phyloP scores from a whole-genome alignment of 2,113 vertebrate species.

The Monopterus albus region DNA sequence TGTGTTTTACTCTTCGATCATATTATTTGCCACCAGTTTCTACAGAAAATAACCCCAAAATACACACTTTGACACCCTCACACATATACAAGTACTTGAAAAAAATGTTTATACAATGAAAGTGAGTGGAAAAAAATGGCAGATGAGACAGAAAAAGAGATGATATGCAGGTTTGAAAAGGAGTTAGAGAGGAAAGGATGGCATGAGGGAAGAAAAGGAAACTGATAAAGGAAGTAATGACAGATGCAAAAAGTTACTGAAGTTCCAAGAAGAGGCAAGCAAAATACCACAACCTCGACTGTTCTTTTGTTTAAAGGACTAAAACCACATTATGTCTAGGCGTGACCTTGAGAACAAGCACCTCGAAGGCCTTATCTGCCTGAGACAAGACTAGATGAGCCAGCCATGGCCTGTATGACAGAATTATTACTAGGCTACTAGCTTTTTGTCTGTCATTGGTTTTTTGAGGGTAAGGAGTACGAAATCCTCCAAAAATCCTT shows the following conservation, averaged over 20 bases:
- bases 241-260: conserved; percentile 6
- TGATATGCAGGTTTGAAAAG: neutral
- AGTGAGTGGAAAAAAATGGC: neutral
- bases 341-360: conserved; percentile 43
- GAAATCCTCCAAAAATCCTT: conserved; percentile 48
- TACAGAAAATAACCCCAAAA: conserved; percentile 20
- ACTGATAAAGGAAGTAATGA: too few species aligned
- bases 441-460: conserved; percentile 31
- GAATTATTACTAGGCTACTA: conserved; percentile 45
- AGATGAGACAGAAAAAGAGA: conserved; percentile 3
- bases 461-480: conserved; percentile 19
- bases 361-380: conserved; percentile 36
- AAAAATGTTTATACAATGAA: neutral
- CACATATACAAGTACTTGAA: neutral
- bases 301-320: conserved; percentile 38
- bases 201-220: too few species aligned
- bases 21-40: conserved; percentile 33
- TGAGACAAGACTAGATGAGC: conserved; percentile 27
- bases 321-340: neutral
- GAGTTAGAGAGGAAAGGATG: neutral
- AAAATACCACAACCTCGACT: neutral
- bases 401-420: conserved; percentile 37
- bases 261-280: neutral
- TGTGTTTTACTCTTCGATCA: conserved; percentile 37
- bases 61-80: neutral